Evolutionary conservation across 2,113 vertebrate genomes (phyloP).

Genomic region (Lucifuga dentata): DNA sequence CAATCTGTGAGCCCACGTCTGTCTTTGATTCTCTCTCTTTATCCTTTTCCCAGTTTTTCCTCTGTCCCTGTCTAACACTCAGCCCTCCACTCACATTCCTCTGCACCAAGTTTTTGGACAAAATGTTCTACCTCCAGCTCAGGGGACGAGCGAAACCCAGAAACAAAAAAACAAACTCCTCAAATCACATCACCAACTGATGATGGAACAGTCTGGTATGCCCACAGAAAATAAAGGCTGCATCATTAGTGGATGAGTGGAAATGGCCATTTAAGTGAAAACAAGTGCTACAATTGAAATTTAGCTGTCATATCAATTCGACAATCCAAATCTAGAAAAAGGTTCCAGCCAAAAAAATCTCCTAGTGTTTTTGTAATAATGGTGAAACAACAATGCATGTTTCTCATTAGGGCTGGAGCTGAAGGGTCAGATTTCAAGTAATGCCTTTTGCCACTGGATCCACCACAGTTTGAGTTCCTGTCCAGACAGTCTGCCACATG

Average conservation of each 20-base stretch:
- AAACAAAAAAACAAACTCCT: not conserved
- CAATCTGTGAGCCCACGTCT: constrained; percentile 1
- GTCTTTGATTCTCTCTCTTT: constrained; percentile 14
- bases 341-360: not conserved
- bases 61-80: not conserved
- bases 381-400: constrained; percentile 50
- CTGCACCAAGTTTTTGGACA: constrained; percentile 10
- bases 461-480: constrained; percentile 54
- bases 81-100: constrained; percentile 13
- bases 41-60: not conserved
- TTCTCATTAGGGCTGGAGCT: constrained; percentile 58
- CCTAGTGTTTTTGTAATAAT: constrained; percentile 8
- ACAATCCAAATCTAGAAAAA: too few relatives aligned
- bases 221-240: not conserved
- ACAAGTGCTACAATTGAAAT: not conserved
- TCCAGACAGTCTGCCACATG: constrained; percentile 62
- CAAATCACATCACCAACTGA: not conserved
- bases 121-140: constrained; percentile 33
- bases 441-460: constrained; percentile 35
- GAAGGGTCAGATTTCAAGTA: constrained; percentile 33
- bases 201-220: not conserved
- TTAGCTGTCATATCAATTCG: not conserved
- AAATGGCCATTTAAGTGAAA: not conserved
- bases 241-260: not conserved
- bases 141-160: not conserved